phyloP scores from a whole-genome alignment of 2,797 vertebrate species.

The Sebastes jordani region DNA sequence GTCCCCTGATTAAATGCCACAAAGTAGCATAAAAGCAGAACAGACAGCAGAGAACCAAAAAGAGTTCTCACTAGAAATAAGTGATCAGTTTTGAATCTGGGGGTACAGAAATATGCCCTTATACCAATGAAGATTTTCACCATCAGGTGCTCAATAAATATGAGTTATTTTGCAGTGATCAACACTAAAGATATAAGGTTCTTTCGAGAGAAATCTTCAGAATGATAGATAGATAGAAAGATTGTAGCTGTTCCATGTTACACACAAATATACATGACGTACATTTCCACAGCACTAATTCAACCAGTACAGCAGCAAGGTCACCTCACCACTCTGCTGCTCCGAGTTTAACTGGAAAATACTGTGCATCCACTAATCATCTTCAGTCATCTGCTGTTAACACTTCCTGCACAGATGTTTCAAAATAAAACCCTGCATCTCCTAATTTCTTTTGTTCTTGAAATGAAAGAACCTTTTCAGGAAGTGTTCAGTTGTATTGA shows the following conservation, averaged over 20 bases:
- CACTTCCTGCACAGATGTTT: neutral
- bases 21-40: constrained; percentile 27
- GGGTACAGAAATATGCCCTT: neutral
- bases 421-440: neutral
- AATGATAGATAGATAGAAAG: neutral
- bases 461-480: neutral
- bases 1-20: constrained; percentile 13
- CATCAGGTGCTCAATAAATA: neutral
- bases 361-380: neutral
- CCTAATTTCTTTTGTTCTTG: neutral
- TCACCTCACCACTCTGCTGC: neutral
- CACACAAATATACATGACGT: neutral
- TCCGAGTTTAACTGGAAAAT: neutral
- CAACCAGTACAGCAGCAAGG: neutral
- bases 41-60: neutral
- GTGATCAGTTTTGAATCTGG: neutral
- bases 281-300: neutral
- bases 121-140: neutral
- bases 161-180: neutral
- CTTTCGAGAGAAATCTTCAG: neutral
- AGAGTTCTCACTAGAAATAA: neutral
- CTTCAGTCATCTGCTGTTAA: neutral
- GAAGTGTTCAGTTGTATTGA: neutral
- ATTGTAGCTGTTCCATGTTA: neutral
- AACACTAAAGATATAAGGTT: neutral